A percentile compares a stretch with the other conserved stretches of the same genome.
phyloP scores from a whole-genome alignment of 2,113 vertebrate genomes.

The Microtus oregoni region DNA sequence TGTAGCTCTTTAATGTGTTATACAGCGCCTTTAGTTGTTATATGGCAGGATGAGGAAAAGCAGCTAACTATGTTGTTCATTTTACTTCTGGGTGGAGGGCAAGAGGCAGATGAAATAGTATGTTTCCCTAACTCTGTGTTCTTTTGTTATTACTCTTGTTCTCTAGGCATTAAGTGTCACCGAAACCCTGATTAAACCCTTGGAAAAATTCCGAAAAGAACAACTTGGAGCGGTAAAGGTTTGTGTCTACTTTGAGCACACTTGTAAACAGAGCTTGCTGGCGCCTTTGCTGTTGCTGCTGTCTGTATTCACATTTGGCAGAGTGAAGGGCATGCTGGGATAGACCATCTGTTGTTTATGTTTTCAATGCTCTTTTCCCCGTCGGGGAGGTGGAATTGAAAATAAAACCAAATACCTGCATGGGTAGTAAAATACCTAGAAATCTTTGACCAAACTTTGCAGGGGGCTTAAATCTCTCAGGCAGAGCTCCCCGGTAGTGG shows the following conservation, averaged over 20 bases:
- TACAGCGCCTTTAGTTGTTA: conserved; percentile 35
- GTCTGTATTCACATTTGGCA: conserved; percentile 50
- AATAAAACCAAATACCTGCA: conserved; percentile 60
- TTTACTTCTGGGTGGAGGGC: conserved; percentile 71
- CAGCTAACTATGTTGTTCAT: conserved; percentile 57
- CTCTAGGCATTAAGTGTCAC: conserved; percentile 96
- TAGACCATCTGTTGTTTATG: conserved; percentile 63
- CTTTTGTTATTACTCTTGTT: conserved; percentile 71
- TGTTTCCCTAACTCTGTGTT: conserved; percentile 67
- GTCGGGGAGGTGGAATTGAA: conserved; percentile 25
- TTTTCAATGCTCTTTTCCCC: conserved; percentile 36
- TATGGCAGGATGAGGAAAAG: conserved; percentile 44
- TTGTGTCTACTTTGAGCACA: conserved; percentile 74
- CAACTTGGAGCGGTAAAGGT: conserved; percentile 97
- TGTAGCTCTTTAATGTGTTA: neutral
- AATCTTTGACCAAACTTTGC: neutral
- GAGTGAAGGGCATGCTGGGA: neutral
- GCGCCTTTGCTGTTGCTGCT: neutral
- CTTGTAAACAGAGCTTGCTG: conserved; percentile 50
- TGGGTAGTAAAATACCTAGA: neutral
- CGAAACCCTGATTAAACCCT: conserved; percentile 98
- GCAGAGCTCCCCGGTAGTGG: accelerated
- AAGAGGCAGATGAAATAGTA: conserved; percentile 52
- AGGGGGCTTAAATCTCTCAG: neutral
- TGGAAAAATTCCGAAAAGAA: conserved; percentile 98